Base-by-base conservation (phyloP, 2,113 vertebrate species). In the Myiagra hebetior region DNA sequence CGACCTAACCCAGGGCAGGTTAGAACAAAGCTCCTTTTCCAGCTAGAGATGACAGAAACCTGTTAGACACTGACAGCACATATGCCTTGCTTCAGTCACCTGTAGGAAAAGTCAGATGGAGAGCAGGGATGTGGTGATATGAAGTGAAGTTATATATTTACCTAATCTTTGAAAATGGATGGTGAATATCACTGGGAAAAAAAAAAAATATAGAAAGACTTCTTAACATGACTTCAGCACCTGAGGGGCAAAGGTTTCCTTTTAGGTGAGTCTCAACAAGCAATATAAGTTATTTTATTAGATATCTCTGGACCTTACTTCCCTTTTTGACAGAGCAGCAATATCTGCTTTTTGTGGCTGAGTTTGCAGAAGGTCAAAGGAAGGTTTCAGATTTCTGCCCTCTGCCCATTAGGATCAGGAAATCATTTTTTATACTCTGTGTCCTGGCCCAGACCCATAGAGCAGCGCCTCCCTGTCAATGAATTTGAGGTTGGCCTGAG, bases 351-450 rank as follows among this genome's bases (percentile, higher is more conserved):
- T 85, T 80, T 49, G 7, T 50, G n/a, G 41, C 39, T 86, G 76
- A 73, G 28, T 80, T 85, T 86, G 59, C 72, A 77, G 63, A 52
- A 83, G 46, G 63, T 79, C 67, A 74, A 65, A 80, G 37, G 49
- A 82, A 85, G 64, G 65, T 76, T 79, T 79, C 24, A 15, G 7
- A 46, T 91, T 89, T 79, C 75, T 79, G 50, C 81, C 50, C 76
- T 81, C 47, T 87, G 50, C 42, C 70, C 80, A 69, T 37, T 27
- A 62, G 59, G n/a, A 69, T n/a, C 41, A 84, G 72, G 55, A 95
- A 87, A 81, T 84, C 22, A 42, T 69, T 86, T 46, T 84, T 87
- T 72, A 69, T 60, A 3, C 47, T 9, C 73, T 73, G n/a, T 59
- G 85, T 68, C 78, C 60, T 67, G 44, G 23, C 70, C 87, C 90